Evolutionary conservation across 2,797 vertebrate species (phyloP), one percentile per base, ranked within the genome.

Genomic region (Silurus aristotelis): DNA sequence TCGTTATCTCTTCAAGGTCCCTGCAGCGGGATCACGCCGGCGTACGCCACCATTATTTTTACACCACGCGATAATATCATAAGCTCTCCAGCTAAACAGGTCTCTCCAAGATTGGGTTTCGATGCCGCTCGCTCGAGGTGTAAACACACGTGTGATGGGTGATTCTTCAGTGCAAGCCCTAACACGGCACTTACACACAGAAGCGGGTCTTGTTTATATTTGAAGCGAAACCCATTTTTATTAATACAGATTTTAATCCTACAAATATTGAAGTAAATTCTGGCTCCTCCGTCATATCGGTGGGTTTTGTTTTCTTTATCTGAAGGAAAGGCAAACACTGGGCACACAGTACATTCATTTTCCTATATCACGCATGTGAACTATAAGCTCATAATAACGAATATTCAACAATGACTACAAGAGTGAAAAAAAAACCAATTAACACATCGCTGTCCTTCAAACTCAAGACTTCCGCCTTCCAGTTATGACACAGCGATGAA

Each of bases 401-500:
- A 58, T 56, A 31, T 76, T 27, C 48, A 56, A 55, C 48, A 75
- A 9, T 7, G 48, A 25, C 20, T 73, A 73, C 46, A 14, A 31
- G 52, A 78, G 31, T 61, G 76, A 5, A n/a, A 78, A 56, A 61
- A 78, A 58, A 52, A 52, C 10, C 10, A 52, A 52, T 7, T 52
- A 13, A 77, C 58, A 78, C 76, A 20, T 19, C 10, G 25, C 73
- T 58, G 15, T 56, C 25, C 52, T 19, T 76, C 73, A 76, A 76
- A 56, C 15, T 56, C 52, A 12, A 76, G 73, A 58, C 20, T 14
- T 61, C 76, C 19, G 12, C 76, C 31, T 43, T 76, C 82, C 63
- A 80, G 85, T 88, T 77, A 88, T 75, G 61, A 67, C 64, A 68
- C 46, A 52, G 80, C 55, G 82, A 86, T 88, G 83, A 86, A 86